Conservation (phyloP, 1,140 invertebrate genomes). For the Drosophila malerkotliana region DNA sequence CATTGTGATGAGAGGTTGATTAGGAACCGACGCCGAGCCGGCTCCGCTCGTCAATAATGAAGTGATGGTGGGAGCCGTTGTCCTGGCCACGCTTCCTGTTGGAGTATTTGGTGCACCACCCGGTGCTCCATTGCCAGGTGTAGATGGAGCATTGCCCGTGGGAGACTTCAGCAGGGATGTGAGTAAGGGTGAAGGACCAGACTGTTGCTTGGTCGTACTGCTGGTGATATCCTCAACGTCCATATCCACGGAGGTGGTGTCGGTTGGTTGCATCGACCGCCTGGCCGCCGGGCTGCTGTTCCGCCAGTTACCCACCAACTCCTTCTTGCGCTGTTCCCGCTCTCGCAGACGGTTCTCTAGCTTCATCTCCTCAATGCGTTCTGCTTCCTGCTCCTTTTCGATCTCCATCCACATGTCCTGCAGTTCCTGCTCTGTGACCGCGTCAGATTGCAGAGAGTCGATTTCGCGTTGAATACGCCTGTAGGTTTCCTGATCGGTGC, state of each 20-base stretch:
- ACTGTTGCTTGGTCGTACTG: conserved; percentile 38
- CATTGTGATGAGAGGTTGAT: conserved; percentile 65
- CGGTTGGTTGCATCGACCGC: conserved; percentile 42
- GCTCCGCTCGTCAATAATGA: conserved; percentile 55
- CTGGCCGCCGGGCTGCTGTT: conserved; percentile 60
- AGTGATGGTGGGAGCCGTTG: conserved; percentile 83
- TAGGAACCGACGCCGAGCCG: conserved; percentile 43
- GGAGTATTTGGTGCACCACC: background rate
- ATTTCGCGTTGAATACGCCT: conserved; percentile 87
- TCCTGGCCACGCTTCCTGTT: conserved; percentile 52
- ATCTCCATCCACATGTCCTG: conserved; percentile 90
- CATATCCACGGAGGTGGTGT: conserved; percentile 75
- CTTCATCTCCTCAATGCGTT: conserved; percentile 87
- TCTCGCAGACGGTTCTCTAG: conserved; percentile 89
- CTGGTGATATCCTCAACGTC: conserved; percentile 73
- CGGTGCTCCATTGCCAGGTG: conserved; percentile 6
- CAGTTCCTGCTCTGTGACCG: conserved; percentile 88
- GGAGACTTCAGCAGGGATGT: conserved; percentile 92
- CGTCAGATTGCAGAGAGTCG: conserved; percentile 84
- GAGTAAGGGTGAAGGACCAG: conserved; percentile 88
- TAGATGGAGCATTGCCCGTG: conserved; percentile 81
- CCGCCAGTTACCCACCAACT: conserved; percentile 86
- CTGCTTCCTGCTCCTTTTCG: conserved; percentile 88
- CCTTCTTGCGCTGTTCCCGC: conserved; percentile 87
- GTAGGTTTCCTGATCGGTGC: conserved; percentile 89